These are phyloP conservation scores for Poecilia gillii DNA, from an alignment of 2,797 vertebrate species.

Conservation along the genomic window DNA sequence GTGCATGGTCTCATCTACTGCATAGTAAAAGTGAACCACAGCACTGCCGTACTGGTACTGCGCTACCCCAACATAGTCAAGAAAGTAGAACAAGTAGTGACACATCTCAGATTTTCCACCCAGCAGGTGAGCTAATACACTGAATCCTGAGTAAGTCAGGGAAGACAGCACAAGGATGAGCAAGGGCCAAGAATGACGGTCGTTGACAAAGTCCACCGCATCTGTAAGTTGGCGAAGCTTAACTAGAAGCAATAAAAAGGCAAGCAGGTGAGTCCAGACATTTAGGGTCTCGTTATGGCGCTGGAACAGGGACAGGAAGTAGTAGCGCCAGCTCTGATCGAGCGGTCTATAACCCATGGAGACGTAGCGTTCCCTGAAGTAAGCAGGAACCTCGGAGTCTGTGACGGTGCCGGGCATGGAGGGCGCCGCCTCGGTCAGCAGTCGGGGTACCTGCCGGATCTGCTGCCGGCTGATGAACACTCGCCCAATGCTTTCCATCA, in stretches of 20 bases:
- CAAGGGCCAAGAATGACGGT: constrained; percentile 86
- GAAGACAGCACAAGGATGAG: constrained; percentile 85
- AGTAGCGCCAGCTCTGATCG: constrained; percentile 87
- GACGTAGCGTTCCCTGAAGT: constrained; percentile 88
- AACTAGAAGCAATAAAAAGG: constrained; percentile 79
- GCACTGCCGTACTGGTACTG: constrained; percentile 92
- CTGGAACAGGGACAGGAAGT: constrained; percentile 88
- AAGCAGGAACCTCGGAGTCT: constrained; percentile 82
- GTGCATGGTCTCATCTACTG: constrained; percentile 83
- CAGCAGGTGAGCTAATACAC: constrained; percentile 87
- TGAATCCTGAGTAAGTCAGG: constrained; percentile 84
- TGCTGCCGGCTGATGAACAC: constrained; percentile 82
- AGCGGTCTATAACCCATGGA: constrained; percentile 85
- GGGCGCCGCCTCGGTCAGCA: constrained; percentile 69
- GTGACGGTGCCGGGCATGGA: constrained; percentile 80
- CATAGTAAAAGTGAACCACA: constrained; percentile 87
- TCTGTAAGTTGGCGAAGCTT: constrained; percentile 70
- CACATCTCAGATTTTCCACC: constrained; percentile 88
- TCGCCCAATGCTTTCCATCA: constrained; percentile 81
- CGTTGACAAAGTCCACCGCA: constrained; percentile 82
- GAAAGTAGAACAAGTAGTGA: constrained; percentile 88
- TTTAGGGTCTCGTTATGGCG: constrained; percentile 93
- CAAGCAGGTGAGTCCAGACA: constrained; percentile 90
- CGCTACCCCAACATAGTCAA: constrained; percentile 92
- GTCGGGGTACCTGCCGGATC: constrained; percentile 72